Evolutionary conservation across 2,113 vertebrate genomes (phyloP).

Genomic region (Xiphophorus hellerii): DNA sequence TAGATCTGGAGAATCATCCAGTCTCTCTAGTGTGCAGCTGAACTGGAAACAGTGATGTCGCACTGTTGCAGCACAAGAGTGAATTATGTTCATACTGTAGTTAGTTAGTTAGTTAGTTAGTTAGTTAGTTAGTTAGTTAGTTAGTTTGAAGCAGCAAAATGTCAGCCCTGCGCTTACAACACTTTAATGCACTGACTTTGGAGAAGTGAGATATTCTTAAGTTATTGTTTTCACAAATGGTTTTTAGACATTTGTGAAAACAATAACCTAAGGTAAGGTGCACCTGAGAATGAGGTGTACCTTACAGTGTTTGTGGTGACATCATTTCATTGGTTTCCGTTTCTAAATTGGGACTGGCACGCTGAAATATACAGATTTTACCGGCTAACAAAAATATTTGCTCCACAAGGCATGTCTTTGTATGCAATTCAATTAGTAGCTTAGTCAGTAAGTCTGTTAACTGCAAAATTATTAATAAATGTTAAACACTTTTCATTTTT

Average conservation of each 20-base stretch:
- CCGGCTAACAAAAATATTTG: not conserved
- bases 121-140: not conserved
- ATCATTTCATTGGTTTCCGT: not conserved
- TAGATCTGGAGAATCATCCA: not conserved
- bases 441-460: too few relatives aligned
- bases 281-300: too few relatives aligned
- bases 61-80: not conserved
- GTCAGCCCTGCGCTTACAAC: not conserved
- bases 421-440: not conserved
- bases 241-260: not conserved
- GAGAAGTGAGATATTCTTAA: not conserved
- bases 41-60: not conserved
- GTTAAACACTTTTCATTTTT: not conserved
- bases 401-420: not conserved
- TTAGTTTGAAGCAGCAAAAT: not conserved
- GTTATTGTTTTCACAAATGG: not conserved
- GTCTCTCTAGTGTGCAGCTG: not conserved
- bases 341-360: not conserved
- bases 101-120: not conserved
- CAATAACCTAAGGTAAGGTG: too few relatives aligned
- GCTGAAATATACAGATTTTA: not conserved
- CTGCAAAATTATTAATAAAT: too few relatives aligned
- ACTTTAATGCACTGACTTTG: not conserved
- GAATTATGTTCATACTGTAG: not conserved
- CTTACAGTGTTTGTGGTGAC: not conserved